A percentile compares a stretch with the other conserved stretches of the same genome.
phyloP scores from a whole-genome alignment of 2,888 invertebrate species.

The Frankliniella fusca region DNA sequence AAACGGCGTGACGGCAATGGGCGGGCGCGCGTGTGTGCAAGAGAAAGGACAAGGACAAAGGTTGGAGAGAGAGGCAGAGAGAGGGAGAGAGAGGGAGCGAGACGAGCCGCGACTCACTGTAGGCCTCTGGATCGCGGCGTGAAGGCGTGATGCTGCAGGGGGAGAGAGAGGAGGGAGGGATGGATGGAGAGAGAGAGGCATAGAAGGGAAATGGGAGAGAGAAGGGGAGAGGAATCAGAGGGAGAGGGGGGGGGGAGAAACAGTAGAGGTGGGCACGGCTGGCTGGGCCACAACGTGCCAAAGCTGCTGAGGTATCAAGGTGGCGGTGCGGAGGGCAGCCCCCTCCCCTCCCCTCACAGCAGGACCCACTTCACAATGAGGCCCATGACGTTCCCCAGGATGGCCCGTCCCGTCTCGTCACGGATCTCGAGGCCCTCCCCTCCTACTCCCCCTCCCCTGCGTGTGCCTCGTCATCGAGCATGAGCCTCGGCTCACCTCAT shows the following conservation, averaged over 20 bases:
- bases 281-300: not conserved
- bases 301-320: not conserved
- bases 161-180: not conserved
- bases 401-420: not conserved
- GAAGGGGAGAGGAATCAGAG: not conserved
- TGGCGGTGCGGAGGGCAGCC: not conserved
- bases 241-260: not conserved
- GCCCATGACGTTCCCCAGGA: not conserved
- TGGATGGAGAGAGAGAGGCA: not conserved
- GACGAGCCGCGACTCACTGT: no score
- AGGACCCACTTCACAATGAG: conserved; percentile 22
- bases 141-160: no score
- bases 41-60: no score
- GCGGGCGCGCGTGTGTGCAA: no score
- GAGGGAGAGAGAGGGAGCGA: no score
- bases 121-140: no score
- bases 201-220: not conserved
- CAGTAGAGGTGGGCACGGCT: not conserved
- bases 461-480: no score
- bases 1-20: no score
- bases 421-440: not conserved
- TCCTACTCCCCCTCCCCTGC: not conserved
- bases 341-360: not conserved
- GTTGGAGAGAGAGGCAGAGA: no score
- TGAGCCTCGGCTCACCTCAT: no score